phyloP scores from a whole-genome alignment of 2,888 invertebrate species.

The Luperina testacea region DNA sequence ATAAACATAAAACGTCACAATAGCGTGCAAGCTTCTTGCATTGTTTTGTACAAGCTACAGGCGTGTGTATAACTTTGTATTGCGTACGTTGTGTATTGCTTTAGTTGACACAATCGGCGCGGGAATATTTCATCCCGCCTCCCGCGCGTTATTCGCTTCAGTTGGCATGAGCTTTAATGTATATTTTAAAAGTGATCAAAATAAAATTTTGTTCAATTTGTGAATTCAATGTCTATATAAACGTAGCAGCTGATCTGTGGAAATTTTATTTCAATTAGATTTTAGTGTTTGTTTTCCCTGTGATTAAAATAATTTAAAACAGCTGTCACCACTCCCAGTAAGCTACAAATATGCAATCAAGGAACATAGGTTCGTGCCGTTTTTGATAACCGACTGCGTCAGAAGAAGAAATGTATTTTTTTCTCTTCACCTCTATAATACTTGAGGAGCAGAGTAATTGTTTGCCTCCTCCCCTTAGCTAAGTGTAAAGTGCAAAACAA shows the following conservation, averaged over 20 bases:
- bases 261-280: not conserved
- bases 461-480: not conserved
- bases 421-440: not conserved
- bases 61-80: no score
- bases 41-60: no score
- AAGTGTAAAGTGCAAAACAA: not conserved
- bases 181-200: slow-evolving; percentile 3
- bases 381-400: not conserved
- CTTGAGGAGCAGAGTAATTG: not conserved
- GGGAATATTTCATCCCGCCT: not conserved
- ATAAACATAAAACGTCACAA: no score
- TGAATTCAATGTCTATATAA: slow-evolving; percentile 5
- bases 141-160: not conserved
- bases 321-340: not conserved
- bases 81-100: no score
- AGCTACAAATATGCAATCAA: not conserved
- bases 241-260: slow-evolving; percentile 14
- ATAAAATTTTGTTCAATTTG: not conserved
- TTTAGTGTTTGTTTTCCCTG: not conserved
- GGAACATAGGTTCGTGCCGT: not conserved
- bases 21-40: no score
- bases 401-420: not conserved
- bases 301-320: not conserved
- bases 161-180: not conserved
- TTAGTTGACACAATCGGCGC: not conserved